Evolutionary conservation across 2,888 invertebrate genomes (phyloP).

Genomic region (Sinopyrophorus schimmeli): DNA sequence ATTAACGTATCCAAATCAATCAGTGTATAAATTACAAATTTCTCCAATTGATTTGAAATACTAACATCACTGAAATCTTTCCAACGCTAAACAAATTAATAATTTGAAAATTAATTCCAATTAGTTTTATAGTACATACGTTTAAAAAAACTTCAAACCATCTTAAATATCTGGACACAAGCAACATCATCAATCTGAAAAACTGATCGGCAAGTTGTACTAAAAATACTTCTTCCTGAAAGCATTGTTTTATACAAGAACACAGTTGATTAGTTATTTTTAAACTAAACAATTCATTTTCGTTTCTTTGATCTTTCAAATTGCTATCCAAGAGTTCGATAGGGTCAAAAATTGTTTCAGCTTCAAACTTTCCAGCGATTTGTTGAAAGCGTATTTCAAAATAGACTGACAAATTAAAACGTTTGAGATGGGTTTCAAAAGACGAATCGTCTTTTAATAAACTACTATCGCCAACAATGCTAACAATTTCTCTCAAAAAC

Average conservation of each 20-base stretch:
- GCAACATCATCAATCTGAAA: slow-evolving; percentile 85
- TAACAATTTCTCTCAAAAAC: slow-evolving; percentile 74
- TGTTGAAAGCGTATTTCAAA: slow-evolving; percentile 95
- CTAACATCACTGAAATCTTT: slow-evolving; percentile 3
- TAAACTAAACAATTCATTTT: slow-evolving; percentile 52
- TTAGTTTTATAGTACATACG: slow-evolving; percentile 8
- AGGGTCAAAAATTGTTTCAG: slow-evolving; percentile 50
- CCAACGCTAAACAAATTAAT: slow-evolving; percentile 10
- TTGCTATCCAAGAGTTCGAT: slow-evolving; percentile 27
- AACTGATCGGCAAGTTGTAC: slow-evolving; percentile 79
- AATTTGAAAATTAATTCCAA: not conserved
- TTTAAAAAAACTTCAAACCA: slow-evolving; percentile 60
- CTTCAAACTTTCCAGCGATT: slow-evolving; percentile 73
- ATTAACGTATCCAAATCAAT: slow-evolving; percentile 42
- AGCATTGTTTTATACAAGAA: slow-evolving; percentile 61
- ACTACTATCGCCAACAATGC: slow-evolving; percentile 63
- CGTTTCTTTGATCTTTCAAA: slow-evolving; percentile 42
- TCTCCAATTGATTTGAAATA: slow-evolving; percentile 37
- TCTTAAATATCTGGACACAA: slow-evolving; percentile 77
- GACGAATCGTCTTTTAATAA: slow-evolving; percentile 68
- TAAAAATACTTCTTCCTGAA: slow-evolving; percentile 80
- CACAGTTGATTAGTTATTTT: slow-evolving; percentile 59
- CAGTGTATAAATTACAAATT: slow-evolving; percentile 44
- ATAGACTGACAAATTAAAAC: slow-evolving; percentile 96
- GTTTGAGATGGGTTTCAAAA: slow-evolving; percentile 73